Percentiles rank a stretch among this genome's conserved stretches.
These are phyloP conservation scores for Hanleya hanleyi DNA, from an alignment of 2,888 invertebrate species.

Conservation along the genomic window DNA sequence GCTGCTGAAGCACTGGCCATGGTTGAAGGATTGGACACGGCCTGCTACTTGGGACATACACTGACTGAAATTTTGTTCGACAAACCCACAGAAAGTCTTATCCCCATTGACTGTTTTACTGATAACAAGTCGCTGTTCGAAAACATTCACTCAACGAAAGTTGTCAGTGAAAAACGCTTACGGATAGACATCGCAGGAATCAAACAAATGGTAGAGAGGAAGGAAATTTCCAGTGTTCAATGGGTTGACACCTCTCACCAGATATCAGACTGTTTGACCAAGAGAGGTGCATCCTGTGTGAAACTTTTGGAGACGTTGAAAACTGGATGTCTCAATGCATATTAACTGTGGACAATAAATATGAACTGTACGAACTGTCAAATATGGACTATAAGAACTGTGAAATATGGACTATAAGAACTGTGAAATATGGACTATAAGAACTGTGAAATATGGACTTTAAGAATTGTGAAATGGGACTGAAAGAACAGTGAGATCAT, in stretches of 20 bases:
- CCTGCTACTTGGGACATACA: constrained; percentile 28
- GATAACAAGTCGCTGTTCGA: constrained; percentile 36
- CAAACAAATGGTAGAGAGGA: constrained; percentile 26
- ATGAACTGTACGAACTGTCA: too few relatives aligned
- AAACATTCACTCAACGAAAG: constrained; percentile 35
- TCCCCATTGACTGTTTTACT: constrained; percentile 32
- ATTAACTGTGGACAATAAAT: too few relatives aligned
- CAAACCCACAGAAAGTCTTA: neutral
- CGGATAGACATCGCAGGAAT: constrained; percentile 32
- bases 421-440: too few relatives aligned
- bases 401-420: too few relatives aligned
- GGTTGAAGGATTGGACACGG: constrained; percentile 30
- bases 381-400: too few relatives aligned
- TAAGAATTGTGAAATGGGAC: too few relatives aligned
- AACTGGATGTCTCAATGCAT: too few relatives aligned
- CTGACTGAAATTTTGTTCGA: constrained; percentile 27
- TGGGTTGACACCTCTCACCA: neutral
- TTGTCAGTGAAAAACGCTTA: constrained; percentile 32
- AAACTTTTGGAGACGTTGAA: neutral
- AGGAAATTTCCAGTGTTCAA: constrained; percentile 15
- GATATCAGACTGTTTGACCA: constrained; percentile 2
- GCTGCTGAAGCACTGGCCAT: constrained; percentile 37
- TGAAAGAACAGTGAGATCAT: too few relatives aligned
- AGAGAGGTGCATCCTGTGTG: neutral
- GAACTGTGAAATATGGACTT: too few relatives aligned